Conservation (phyloP, 2,797 vertebrate genomes). For the Aotus griseimembra region DNA sequence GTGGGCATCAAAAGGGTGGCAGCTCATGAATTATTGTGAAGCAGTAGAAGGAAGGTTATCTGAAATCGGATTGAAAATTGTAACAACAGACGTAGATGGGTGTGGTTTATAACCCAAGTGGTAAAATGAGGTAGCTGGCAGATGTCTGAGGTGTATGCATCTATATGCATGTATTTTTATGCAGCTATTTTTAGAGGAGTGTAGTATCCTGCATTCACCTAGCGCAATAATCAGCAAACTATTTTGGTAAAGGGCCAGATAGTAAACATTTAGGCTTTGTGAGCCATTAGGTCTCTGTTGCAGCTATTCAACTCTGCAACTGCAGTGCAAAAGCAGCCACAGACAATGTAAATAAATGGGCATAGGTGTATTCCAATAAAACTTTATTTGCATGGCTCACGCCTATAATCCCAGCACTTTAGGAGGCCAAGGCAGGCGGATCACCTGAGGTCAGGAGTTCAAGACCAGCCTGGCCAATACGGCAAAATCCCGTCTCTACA, state of each 20-base stretch:
- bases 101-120: background rate
- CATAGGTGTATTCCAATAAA: background rate
- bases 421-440: background rate
- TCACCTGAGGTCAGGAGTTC: background rate
- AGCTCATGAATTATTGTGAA: slow-evolving; percentile 48
- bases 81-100: slow-evolving; percentile 16
- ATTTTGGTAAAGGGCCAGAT: slow-evolving; percentile 26
- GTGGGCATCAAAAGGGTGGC: background rate
- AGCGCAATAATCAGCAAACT: background rate
- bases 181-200: background rate
- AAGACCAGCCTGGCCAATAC: background rate
- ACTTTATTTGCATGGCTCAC: background rate
- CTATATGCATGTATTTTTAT: slow-evolving; percentile 28
- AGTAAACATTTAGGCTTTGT: slow-evolving; percentile 36
- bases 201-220: slow-evolving; percentile 25
- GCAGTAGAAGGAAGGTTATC: slow-evolving; percentile 1
- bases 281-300: background rate
- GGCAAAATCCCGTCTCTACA: background rate
- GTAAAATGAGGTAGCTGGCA: background rate
- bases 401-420: background rate
- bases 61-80: slow-evolving; percentile 36
- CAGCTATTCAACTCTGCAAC: slow-evolving; percentile 16
- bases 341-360: slow-evolving; percentile 38
- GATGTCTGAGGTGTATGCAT: background rate
- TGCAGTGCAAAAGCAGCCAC: slow-evolving; percentile 36